phyloP scores from a whole-genome alignment of 2,888 invertebrate genomes.

The Pachymerium ferrugineum region DNA sequence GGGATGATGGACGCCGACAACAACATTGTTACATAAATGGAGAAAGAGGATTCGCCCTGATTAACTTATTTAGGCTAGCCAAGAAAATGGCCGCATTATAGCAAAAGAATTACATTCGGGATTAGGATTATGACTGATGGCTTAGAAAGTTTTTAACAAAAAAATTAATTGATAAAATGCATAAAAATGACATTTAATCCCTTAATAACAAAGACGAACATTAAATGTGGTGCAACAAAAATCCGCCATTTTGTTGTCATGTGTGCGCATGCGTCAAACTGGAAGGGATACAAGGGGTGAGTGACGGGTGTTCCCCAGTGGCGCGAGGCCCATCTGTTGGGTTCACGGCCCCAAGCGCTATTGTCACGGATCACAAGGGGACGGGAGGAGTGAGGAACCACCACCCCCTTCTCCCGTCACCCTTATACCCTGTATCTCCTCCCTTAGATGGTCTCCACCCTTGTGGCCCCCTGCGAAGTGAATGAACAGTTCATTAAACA shows the following conservation, averaged over 20 bases:
- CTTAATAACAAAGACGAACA: no score
- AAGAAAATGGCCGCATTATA: slow-evolving; percentile 9
- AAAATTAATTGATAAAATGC: no score
- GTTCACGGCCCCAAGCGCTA: slow-evolving; percentile 14
- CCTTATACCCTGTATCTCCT: no score
- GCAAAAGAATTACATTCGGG: not conserved
- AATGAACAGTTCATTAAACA: slow-evolving; percentile 21
- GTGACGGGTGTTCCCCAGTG: slow-evolving; percentile 21
- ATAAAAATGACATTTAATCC: no score
- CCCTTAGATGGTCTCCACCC: not conserved
- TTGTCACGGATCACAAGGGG: slow-evolving; percentile 8
- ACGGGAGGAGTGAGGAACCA: not conserved
- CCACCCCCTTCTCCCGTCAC: not conserved
- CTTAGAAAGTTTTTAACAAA: no score
- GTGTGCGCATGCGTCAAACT: slow-evolving; percentile 12
- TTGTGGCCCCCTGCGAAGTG: slow-evolving; percentile 5
- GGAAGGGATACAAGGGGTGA: slow-evolving; percentile 12
- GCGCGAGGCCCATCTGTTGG: slow-evolving; percentile 21
- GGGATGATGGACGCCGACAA: slow-evolving; percentile 25
- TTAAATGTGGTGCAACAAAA: not conserved
- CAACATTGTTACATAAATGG: slow-evolving; percentile 24
- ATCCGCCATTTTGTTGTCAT: not conserved
- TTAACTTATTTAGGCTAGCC: slow-evolving; percentile 15
- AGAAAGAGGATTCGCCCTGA: slow-evolving; percentile 14
- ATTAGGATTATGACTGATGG: not conserved